These are phyloP conservation scores for Prochilodus magdalenae DNA, from an alignment of 2,113 vertebrate species.

Conservation along the genomic window DNA sequence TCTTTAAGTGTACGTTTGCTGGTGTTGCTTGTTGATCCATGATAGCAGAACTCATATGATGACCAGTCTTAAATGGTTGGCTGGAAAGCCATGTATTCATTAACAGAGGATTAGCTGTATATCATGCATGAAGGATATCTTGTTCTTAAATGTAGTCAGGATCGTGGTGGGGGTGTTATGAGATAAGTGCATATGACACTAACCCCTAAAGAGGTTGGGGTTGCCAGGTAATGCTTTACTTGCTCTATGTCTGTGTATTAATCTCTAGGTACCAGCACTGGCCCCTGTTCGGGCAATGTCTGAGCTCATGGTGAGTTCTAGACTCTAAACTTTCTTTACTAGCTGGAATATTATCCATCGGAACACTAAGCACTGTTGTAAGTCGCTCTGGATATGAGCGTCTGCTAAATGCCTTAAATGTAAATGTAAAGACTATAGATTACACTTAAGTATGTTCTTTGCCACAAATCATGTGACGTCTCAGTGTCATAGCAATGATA, in stretches of 20 bases:
- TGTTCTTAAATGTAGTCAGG: background rate
- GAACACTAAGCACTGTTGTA: too few species aligned
- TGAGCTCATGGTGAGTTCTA: too few species aligned
- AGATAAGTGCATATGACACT: background rate
- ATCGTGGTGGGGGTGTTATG: background rate
- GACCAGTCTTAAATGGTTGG: background rate
- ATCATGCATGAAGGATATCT: background rate
- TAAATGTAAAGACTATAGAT: background rate
- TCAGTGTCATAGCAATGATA: too few species aligned
- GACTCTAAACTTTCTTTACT: too few species aligned
- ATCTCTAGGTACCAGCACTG: too few species aligned
- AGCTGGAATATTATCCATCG: too few species aligned
- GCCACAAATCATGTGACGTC: background rate
- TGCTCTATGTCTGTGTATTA: too few species aligned
- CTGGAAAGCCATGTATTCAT: background rate
- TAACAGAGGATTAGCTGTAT: background rate
- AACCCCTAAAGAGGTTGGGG: too few species aligned
- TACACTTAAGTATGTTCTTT: background rate
- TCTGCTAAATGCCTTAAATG: too few species aligned
- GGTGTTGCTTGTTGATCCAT: background rate
- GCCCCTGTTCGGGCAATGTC: too few species aligned
- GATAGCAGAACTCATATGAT: background rate
- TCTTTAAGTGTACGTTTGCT: background rate
- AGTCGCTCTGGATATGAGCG: too few species aligned
- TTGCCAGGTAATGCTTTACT: too few species aligned